Conservation (phyloP, 2,888 invertebrate genomes). For the Embidobia sp. region DNA sequence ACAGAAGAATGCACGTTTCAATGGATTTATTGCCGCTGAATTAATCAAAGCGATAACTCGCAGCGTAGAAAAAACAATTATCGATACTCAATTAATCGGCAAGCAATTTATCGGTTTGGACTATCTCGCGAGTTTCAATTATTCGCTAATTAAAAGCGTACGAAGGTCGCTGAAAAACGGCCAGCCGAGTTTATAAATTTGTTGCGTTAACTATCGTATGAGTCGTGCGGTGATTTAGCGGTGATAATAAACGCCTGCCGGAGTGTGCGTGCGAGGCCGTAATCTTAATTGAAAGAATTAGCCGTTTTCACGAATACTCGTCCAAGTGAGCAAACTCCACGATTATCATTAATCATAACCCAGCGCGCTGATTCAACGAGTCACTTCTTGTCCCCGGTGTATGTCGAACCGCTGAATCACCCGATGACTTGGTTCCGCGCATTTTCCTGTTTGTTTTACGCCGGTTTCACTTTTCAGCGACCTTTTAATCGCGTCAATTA, state of each 20-base stretch:
- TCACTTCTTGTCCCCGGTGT: not conserved
- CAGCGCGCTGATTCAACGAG: constrained; percentile 5
- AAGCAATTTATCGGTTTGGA: not conserved
- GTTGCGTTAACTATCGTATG: constrained; percentile 22
- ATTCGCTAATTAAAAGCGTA: constrained; percentile 15
- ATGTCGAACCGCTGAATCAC: constrained; percentile 12
- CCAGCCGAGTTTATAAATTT: constrained; percentile 23
- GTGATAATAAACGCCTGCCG: constrained; percentile 14
- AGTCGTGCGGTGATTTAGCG: constrained; percentile 16
- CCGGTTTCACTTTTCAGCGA: constrained; percentile 54
- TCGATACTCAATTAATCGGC: not conserved
- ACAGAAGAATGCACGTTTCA: not conserved
- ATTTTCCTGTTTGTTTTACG: constrained; percentile 35
- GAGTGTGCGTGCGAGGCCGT: constrained; percentile 8
- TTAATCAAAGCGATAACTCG: not conserved
- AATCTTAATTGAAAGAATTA: constrained; percentile 25
- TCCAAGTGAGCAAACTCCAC: too few relatives aligned
- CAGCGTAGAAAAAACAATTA: constrained; percentile 2
- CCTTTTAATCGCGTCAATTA: constrained; percentile 58
- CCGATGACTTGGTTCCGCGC: constrained; percentile 4
- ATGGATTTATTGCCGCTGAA: constrained; percentile 10
- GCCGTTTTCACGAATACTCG: constrained; percentile 5
- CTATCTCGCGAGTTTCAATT: constrained; percentile 3
- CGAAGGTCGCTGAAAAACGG: constrained; percentile 23
- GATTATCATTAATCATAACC: too few relatives aligned